These are phyloP conservation scores for Psettodes erumei DNA, from an alignment of 2,113 vertebrate genomes.

Conservation along the genomic window DNA sequence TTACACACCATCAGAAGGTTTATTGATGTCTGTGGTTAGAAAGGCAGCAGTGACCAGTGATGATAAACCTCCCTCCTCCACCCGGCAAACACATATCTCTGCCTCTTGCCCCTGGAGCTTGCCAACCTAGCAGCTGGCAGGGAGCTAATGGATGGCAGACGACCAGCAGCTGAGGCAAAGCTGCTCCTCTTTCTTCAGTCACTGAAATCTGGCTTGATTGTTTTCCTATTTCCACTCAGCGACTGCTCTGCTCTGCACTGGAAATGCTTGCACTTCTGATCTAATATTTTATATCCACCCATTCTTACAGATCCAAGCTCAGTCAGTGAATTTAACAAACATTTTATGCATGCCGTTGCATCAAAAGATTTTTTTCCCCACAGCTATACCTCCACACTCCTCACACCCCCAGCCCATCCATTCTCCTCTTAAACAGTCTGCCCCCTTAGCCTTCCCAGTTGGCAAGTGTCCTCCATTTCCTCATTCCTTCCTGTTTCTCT, in stretches of 20 bases:
- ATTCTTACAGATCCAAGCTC: neutral
- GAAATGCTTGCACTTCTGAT: slow-evolving; percentile 21
- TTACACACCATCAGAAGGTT: slow-evolving; percentile 47
- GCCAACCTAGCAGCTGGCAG: slow-evolving; percentile 77
- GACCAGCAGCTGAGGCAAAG: slow-evolving; percentile 60
- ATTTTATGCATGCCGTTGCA: slow-evolving; percentile 8
- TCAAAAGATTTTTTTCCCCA: neutral
- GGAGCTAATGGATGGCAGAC: slow-evolving; percentile 72
- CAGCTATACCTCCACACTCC: neutral
- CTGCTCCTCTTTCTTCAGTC: slow-evolving; percentile 46
- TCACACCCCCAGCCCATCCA: slow-evolving; percentile 20
- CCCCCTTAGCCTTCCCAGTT: slow-evolving; percentile 52
- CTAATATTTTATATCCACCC: neutral
- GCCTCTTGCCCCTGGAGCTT: slow-evolving; percentile 57
- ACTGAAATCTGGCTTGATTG: slow-evolving; percentile 23
- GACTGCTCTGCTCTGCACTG: slow-evolving; percentile 3
- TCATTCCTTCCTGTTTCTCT: slow-evolving; percentile 60
- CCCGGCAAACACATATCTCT: slow-evolving; percentile 57
- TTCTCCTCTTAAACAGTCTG: slow-evolving; percentile 55
- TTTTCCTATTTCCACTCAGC: slow-evolving; percentile 37
- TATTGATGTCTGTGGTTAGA: slow-evolving; percentile 57
- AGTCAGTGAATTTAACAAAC: slow-evolving; percentile 16
- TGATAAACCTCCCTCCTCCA: slow-evolving; percentile 46
- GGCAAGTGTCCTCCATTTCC: slow-evolving; percentile 52
- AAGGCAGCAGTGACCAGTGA: slow-evolving; percentile 53